Conservation (phyloP, 1,140 invertebrate genomes). For the Phortica variegata region DNA sequence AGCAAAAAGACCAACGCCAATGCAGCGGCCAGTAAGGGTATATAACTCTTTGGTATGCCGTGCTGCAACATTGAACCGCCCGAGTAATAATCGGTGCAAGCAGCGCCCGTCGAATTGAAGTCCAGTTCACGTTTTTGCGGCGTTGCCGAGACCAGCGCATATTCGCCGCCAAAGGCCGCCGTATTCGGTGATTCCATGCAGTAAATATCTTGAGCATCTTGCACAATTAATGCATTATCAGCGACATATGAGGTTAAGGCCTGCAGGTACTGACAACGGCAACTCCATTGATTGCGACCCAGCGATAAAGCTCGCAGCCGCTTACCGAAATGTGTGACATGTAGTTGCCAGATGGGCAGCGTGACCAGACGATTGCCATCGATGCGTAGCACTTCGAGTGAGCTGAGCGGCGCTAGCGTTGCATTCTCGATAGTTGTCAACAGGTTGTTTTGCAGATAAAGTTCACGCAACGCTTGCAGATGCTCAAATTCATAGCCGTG, state of each 20-base stretch:
- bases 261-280: slow-evolving; percentile 85
- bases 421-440: slow-evolving; percentile 77
- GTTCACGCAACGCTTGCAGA: slow-evolving; percentile 74
- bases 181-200: slow-evolving; percentile 72
- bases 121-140: slow-evolving; percentile 68
- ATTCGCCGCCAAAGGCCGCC: slow-evolving; percentile 57
- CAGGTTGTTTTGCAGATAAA: slow-evolving; percentile 85
- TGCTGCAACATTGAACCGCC: slow-evolving; percentile 80
- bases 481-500: slow-evolving; percentile 90
- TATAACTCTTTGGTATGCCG: slow-evolving; percentile 79
- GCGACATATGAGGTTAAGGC: slow-evolving; percentile 80
- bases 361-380: slow-evolving; percentile 81
- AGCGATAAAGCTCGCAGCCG: slow-evolving; percentile 72
- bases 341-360: slow-evolving; percentile 82
- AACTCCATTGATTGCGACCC: slow-evolving; percentile 83
- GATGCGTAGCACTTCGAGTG: slow-evolving; percentile 77
- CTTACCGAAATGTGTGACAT: slow-evolving; percentile 51
- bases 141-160: neutral
- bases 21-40: slow-evolving; percentile 79
- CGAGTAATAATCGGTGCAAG: slow-evolving; percentile 79
- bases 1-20: slow-evolving; percentile 71
- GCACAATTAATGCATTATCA: slow-evolving; percentile 76
- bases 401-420: slow-evolving; percentile 75
- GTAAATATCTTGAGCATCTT: slow-evolving; percentile 75
- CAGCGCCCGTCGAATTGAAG: slow-evolving; percentile 70